Conservation (phyloP, 2,888 invertebrate genomes). For the Gryllus longicercus region DNA sequence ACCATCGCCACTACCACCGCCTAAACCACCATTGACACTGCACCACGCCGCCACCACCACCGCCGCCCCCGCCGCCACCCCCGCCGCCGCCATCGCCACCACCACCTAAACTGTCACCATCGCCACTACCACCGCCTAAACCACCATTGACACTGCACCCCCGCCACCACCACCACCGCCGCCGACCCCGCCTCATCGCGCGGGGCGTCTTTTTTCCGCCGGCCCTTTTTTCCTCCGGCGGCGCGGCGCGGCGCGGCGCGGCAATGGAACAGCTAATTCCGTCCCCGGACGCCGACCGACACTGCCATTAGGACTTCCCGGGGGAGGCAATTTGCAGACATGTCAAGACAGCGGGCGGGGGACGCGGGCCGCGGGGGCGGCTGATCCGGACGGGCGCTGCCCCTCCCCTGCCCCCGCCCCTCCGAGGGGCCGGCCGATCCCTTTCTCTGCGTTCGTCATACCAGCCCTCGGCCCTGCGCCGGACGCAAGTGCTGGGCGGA, state of each 20-base stretch:
- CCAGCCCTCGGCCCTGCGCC: too few relatives aligned
- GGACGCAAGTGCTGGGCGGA: too few relatives aligned
- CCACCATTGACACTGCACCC: neutral
- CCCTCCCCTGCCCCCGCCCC: too few relatives aligned
- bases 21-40: neutral
- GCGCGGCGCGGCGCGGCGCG: neutral
- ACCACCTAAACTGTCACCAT: neutral
- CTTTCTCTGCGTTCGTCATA: too few relatives aligned
- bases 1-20: neutral
- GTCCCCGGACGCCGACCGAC: conserved; percentile 24
- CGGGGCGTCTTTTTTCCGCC: neutral
- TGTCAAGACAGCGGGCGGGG: conserved; percentile 17
- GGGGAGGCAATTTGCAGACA: conserved; percentile 29
- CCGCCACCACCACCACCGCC: neutral
- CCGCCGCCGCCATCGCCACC: neutral
- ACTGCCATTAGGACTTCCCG: conserved; percentile 28
- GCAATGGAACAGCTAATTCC: conserved; percentile 27
- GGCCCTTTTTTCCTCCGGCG: neutral
- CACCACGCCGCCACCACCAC: too few relatives aligned
- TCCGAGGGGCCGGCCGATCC: too few relatives aligned
- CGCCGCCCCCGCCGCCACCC: too few relatives aligned
- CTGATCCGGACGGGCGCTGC: too few relatives aligned
- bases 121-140: too few relatives aligned
- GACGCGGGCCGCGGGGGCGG: neutral
- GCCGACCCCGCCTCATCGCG: neutral